Conservation (phyloP, 2,797 vertebrate genomes). For the Phalanger gymnotis region DNA sequence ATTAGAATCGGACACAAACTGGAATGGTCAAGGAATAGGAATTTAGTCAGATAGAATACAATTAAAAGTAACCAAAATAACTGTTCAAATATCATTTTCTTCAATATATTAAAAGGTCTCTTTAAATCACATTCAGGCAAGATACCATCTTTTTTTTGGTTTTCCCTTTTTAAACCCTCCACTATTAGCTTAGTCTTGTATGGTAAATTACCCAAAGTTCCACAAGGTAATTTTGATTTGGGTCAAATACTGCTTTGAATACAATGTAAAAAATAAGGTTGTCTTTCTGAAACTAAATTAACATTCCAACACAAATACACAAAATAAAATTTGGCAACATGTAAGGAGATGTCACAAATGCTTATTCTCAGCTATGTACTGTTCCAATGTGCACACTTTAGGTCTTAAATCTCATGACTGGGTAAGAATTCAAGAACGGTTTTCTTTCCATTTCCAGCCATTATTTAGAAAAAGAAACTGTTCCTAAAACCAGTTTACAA, state of each 20-base stretch:
- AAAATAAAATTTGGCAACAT: conserved; percentile 83
- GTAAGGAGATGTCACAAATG: conserved; percentile 70
- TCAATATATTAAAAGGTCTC: conserved; percentile 86
- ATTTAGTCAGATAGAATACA: conserved; percentile 83
- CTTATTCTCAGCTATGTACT: conserved; percentile 80
- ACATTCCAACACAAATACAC: conserved; percentile 81
- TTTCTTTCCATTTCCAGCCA: conserved; percentile 78
- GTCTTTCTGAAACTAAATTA: conserved; percentile 78
- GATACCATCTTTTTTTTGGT: conserved; percentile 74
- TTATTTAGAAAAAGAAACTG: conserved; percentile 71
- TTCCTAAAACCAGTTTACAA: conserved; percentile 47
- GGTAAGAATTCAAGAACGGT: conserved; percentile 70
- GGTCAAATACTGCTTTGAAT: conserved; percentile 80
- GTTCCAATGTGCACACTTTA: conserved; percentile 71
- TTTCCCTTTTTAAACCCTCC: conserved; percentile 79
- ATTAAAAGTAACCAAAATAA: conserved; percentile 84
- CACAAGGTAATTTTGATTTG: conserved; percentile 79
- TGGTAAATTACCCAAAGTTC: conserved; percentile 83
- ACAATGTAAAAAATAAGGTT: conserved; percentile 81
- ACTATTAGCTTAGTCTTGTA: conserved; percentile 81
- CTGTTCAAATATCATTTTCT: conserved; percentile 83
- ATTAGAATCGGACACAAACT: conserved; percentile 79
- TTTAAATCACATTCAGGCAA: conserved; percentile 85
- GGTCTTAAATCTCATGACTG: conserved; percentile 61
- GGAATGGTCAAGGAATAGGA: conserved; percentile 83